Percentiles rank a stretch among this genome's conserved stretches.
Evolutionary conservation across 2,113 vertebrate species (phyloP).

Genomic region (Cebidichthys violaceus): DNA sequence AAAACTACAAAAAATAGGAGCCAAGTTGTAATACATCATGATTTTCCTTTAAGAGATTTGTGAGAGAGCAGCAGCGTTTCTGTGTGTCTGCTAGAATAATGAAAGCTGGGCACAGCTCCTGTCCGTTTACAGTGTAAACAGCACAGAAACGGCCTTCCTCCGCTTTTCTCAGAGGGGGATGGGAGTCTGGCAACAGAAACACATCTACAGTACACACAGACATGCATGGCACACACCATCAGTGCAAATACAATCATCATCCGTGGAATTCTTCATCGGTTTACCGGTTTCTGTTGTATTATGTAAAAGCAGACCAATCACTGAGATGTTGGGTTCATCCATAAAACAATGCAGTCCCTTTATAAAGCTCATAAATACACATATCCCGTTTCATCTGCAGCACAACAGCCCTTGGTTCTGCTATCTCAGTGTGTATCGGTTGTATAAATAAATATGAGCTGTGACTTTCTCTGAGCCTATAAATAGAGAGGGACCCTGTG

Average conservation of each 20-base stretch:
- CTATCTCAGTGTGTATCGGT: conserved; percentile 31
- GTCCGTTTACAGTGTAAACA: conserved; percentile 63
- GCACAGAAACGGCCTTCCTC: conserved; percentile 31
- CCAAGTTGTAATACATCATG: not conserved
- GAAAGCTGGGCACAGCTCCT: conserved; percentile 35
- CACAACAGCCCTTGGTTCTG: conserved; percentile 20
- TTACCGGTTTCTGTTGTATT: not conserved
- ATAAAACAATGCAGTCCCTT: conserved; percentile 16
- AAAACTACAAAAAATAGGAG: not conserved
- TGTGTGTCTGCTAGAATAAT: conserved; percentile 16
- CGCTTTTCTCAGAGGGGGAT: conserved; percentile 46
- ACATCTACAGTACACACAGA: conserved; percentile 29
- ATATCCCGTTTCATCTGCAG: conserved; percentile 24
- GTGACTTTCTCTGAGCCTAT: conserved; percentile 19
- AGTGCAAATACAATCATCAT: conserved; percentile 22
- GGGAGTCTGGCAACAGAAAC: conserved; percentile 31
- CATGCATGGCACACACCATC: conserved; percentile 21
- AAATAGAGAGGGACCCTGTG: conserved; percentile 28
- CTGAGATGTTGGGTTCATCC: conserved; percentile 4
- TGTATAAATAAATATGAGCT: conserved; percentile 61
- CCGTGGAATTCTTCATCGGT: conserved; percentile 9
- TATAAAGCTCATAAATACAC: conserved; percentile 48
- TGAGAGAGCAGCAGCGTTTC: conserved; percentile 6
- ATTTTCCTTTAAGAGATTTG: not conserved
- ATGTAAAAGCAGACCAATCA: conserved; percentile 8